Conservation (phyloP, 2,888 invertebrate genomes). For the Leptinotarsa haldemani region DNA sequence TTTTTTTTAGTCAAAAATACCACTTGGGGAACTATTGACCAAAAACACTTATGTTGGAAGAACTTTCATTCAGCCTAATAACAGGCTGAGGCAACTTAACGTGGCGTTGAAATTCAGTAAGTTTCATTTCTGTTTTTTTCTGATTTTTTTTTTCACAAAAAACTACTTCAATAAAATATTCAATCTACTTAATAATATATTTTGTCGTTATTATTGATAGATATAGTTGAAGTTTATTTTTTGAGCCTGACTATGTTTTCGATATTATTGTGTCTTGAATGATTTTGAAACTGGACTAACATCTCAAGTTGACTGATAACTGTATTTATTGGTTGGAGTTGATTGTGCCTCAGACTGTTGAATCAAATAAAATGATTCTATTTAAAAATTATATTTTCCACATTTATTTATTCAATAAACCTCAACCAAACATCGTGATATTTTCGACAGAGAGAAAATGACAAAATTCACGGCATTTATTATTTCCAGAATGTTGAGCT, state of each 20-base stretch:
- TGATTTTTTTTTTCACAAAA: not conserved
- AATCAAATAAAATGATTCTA: no score
- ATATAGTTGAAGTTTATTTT: not conserved
- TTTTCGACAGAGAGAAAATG: no score
- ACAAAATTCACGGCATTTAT: no score
- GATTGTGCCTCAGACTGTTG: no score
- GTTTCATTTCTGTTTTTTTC: slow-evolving; percentile 37
- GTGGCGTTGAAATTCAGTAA: slow-evolving; percentile 94
- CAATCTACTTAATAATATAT: no score
- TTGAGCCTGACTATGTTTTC: not conserved
- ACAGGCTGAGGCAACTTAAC: slow-evolving; percentile 87
- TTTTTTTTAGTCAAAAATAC: slow-evolving; percentile 80
- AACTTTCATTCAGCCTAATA: slow-evolving; percentile 97
- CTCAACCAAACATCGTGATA: no score
- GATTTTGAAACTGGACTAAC: not conserved
- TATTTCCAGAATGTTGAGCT: no score
- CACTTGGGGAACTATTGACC: slow-evolving; percentile 93
- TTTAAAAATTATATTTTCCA: no score
- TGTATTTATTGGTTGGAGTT: no score
- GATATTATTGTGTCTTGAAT: not conserved
- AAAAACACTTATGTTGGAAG: slow-evolving; percentile 97
- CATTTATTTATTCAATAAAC: no score
- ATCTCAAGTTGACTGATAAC: not conserved
- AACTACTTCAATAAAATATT: no score
- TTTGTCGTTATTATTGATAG: no score